Base-by-base conservation (phyloP, 2,113 vertebrate genomes). In the Gasterosteus aculeatus region DNA sequence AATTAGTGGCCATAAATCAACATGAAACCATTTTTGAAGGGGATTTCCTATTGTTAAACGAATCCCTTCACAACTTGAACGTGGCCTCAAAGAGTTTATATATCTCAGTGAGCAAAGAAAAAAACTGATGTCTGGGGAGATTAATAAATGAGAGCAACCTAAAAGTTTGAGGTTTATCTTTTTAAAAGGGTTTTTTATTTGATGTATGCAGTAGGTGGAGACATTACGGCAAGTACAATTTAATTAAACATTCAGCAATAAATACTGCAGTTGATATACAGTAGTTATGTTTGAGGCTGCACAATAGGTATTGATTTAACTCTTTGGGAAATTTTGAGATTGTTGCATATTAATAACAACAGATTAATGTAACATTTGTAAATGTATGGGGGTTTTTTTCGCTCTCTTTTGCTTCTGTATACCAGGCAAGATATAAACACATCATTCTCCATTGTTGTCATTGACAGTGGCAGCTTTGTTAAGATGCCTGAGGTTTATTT, bases 1-100 rank as follows among this genome's bases (percentile, higher is more conserved):
- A 84, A 90, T 89, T 80, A 83, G 80, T 67, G 38, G 57, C 73
- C 57, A 87, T 90, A 76, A 78, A 89, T 91, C 85, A 89, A 71
- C 78, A 80, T 84, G 80, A 82, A 84, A 83, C 68, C 53, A 57
- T 74, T 71, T 84, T 54, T 70, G 69, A 79, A 78, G 68, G 47
- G 86, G 83, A 86, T 81, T 83, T 84, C 42, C 51, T 67, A 82
- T 64, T 80, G 72, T 75, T 83, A 72, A 88, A 79, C 65, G 71
- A 67, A 77, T 68, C 68, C 39, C 66, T 84, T 82, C 74, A 61
- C 71, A 67, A 49, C 69, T 75, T 46, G 11, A 80, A 54, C n/a
- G n/a, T n/a, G n/a, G n/a, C 46, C 70, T 81, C 38, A 5, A 18
- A 26, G 56, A n/a, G n/a, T n/a, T n/a, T n/a, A n/a, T n/a, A n/a